These are phyloP conservation scores for Myzus persicae DNA, from an alignment of 1,140 invertebrate species.

Conservation along the genomic window DNA sequence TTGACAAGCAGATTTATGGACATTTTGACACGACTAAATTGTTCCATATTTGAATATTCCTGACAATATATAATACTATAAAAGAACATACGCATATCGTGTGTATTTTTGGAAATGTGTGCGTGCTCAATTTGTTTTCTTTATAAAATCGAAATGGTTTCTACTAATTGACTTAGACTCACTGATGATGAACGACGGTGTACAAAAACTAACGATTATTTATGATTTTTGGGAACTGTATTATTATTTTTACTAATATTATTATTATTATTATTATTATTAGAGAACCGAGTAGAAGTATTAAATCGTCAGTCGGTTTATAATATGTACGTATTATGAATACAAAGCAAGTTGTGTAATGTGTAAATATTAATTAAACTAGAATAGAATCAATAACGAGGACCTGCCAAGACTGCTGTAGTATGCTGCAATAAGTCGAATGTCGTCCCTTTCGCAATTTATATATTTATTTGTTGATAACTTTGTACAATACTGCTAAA, in stretches of 20 bases:
- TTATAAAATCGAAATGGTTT: neutral
- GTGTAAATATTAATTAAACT: slow-evolving; percentile 7
- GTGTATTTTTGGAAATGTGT: neutral
- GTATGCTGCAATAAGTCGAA: neutral
- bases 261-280: neutral
- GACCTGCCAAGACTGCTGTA: neutral
- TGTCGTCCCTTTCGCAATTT: neutral
- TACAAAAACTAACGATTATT: neutral
- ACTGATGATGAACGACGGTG: neutral
- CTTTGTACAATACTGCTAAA: neutral
- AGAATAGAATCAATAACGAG: neutral
- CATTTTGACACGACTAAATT: no score
- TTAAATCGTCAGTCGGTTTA: neutral
- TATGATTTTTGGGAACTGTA: neutral
- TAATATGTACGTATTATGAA: neutral
- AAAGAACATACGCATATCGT: neutral
- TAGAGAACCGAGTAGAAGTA: neutral
- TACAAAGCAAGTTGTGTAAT: neutral
- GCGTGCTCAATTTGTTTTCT: neutral
- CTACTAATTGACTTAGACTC: neutral
- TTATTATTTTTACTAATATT: neutral
- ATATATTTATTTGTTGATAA: neutral
- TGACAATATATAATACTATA: neutral
- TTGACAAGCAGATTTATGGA: no score
- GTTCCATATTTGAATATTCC: neutral